phyloP scores from a whole-genome alignment of 2,113 vertebrate genomes.

The Mesembrinibis cayennensis region DNA sequence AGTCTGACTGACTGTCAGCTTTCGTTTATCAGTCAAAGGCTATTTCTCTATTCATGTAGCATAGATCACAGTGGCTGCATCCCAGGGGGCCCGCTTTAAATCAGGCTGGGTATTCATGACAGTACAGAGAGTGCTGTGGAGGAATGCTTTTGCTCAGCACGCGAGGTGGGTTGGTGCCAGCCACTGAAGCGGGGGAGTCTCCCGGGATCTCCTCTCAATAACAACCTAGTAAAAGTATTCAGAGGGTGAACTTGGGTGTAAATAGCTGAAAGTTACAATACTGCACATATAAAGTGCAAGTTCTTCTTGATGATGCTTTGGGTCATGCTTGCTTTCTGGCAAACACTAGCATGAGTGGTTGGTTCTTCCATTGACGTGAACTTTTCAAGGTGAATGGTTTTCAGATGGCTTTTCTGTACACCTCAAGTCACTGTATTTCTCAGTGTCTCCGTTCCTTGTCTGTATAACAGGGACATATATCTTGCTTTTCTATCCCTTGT shows the following conservation, averaged over 20 bases:
- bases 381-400: not conserved
- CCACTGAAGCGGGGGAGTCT: not conserved
- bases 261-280: not conserved
- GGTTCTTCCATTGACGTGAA: not conserved
- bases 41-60: not conserved
- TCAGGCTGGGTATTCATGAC: not conserved
- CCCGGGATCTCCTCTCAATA: not conserved
- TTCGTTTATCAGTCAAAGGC: conserved; percentile 44
- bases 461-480: accelerated
- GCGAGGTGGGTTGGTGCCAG: not conserved
- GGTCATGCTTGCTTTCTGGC: not conserved
- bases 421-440: not conserved
- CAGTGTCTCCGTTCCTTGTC: accelerated
- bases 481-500: not conserved
- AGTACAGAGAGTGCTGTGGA: not conserved
- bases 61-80: not conserved
- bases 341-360: accelerated
- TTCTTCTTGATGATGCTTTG: not conserved
- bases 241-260: not conserved
- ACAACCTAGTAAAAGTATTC: accelerated
- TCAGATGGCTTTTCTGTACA: not conserved
- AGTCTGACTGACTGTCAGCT: conserved; percentile 48
- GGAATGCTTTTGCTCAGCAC: not conserved
- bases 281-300: accelerated
- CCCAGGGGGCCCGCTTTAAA: not conserved